Evolutionary conservation across 2,888 invertebrate genomes (phyloP).

Genomic region (Smittia aterrima): DNA sequence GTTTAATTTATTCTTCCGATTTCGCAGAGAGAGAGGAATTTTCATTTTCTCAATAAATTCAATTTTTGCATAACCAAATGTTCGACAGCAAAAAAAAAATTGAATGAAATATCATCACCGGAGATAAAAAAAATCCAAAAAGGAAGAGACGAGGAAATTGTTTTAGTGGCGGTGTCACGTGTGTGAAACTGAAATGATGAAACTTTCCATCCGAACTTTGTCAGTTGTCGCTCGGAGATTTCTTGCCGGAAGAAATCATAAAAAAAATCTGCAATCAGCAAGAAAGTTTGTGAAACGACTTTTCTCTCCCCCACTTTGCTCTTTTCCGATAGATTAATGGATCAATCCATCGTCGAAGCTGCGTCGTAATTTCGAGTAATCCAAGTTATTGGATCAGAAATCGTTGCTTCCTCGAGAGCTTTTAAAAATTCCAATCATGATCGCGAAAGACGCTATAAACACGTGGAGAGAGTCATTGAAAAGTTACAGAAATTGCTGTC

Average conservation of each 20-base stretch:
- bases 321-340: neutral
- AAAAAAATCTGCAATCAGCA: no score
- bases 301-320: no score
- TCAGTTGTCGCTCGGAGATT: no score
- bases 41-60: neutral
- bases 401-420: neutral
- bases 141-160: neutral
- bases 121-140: neutral
- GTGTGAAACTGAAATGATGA: neutral
- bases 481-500: neutral
- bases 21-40: neutral
- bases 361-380: neutral
- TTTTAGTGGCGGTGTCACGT: neutral
- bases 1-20: neutral
- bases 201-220: no score
- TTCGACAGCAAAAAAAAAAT: neutral
- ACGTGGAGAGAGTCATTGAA: neutral
- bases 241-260: no score
- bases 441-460: neutral
- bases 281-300: no score
- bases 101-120: no score
- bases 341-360: neutral
- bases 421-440: slow-evolving; percentile 14
- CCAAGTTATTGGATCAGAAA: neutral
- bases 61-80: neutral